These are phyloP conservation scores for Loriculus beryllinus DNA, from an alignment of 2,797 vertebrate species.

Conservation along the genomic window DNA sequence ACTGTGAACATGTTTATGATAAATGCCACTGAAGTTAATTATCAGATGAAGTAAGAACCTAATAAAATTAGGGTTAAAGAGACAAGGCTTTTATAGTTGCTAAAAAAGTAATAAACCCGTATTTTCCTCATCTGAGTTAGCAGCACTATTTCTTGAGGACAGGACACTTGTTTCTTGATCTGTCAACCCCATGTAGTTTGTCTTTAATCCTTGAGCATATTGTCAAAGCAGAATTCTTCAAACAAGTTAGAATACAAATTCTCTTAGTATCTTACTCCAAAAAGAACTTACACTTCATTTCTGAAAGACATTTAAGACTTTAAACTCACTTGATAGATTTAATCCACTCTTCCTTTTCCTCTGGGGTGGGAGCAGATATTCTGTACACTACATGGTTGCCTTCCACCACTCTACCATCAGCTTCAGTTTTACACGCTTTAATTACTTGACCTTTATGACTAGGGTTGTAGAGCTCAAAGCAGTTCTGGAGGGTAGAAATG, in stretches of 20 bases:
- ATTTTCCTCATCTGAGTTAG: not conserved
- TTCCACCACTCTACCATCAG: conserved; percentile 94
- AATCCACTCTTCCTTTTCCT: conserved; percentile 99
- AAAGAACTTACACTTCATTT: not conserved
- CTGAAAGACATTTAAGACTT: not conserved
- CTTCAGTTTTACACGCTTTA: conserved; percentile 98
- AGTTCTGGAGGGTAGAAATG: conserved; percentile 81
- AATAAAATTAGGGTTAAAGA: not conserved
- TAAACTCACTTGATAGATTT: conserved; percentile 94
- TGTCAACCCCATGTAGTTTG: not conserved
- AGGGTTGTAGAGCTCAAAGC: conserved; percentile 96
- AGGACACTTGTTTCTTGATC: not conserved
- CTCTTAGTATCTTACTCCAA: not conserved
- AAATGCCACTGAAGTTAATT: not conserved
- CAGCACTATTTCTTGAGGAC: not conserved
- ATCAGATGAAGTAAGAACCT: not conserved
- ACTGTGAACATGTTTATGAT: not conserved
- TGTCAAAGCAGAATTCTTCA: not conserved
- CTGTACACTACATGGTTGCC: conserved; percentile 97
- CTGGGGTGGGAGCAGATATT: conserved; percentile 94
- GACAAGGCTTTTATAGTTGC: not conserved
- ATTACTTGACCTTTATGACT: conserved; percentile 97
- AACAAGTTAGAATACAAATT: not conserved
- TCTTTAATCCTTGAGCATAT: not conserved
- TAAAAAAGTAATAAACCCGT: not conserved